Conservation (phyloP, 2,113 vertebrate genomes). For the Acrocephalus kingi region DNA sequence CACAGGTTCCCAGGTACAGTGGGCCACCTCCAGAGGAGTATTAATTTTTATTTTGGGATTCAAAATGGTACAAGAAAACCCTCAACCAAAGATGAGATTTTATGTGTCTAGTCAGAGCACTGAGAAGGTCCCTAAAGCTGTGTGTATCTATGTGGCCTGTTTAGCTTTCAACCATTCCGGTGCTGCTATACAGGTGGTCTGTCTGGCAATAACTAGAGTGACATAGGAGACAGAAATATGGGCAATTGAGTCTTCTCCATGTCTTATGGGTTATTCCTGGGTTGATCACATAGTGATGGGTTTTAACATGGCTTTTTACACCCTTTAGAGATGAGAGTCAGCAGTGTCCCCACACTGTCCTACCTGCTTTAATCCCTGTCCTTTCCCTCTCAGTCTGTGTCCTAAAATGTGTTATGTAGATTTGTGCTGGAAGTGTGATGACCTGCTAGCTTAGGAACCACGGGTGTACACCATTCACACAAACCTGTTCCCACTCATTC, state of each 20-base stretch:
- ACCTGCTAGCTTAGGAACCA: neutral
- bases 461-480: neutral
- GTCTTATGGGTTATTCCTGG: neutral
- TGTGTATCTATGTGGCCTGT: neutral
- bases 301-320: neutral
- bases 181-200: neutral
- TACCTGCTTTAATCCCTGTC: neutral
- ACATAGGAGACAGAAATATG: neutral
- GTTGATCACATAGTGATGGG: neutral
- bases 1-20: neutral
- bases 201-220: neutral
- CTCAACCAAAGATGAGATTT: neutral
- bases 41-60: neutral
- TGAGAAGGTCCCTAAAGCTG: neutral
- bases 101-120: neutral
- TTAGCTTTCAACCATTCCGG: neutral
- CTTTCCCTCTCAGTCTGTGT: neutral
- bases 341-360: neutral
- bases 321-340: neutral
- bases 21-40: neutral
- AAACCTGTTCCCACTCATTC: neutral
- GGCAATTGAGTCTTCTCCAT: neutral
- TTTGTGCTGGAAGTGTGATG: neutral
- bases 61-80: neutral
- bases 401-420: neutral